phyloP scores from a whole-genome alignment of 2,888 invertebrate genomes.

The Tridacna gigas region DNA sequence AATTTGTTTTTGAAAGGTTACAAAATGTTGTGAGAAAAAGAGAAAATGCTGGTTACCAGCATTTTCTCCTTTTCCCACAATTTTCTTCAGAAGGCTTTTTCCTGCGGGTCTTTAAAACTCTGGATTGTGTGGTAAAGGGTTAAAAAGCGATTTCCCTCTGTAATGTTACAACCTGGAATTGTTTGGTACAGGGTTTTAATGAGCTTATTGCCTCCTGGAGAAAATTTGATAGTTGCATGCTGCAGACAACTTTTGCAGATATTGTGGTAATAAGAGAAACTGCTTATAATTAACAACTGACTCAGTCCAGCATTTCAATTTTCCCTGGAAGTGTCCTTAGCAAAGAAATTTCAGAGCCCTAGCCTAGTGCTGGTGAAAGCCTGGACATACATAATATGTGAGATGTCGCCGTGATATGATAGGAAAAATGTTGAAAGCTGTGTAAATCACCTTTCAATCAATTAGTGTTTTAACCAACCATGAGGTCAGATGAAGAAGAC shows the following conservation, averaged over 20 bases:
- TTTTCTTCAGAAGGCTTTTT: background rate
- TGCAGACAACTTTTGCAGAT: background rate
- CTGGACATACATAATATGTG: no score
- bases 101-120: background rate
- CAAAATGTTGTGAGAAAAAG: background rate
- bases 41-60: background rate
- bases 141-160: no score
- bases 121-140: background rate
- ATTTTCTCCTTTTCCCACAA: background rate
- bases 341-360: no score
- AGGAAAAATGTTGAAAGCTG: no score
- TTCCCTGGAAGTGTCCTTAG: no score
- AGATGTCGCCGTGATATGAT: no score
- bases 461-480: no score
- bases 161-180: no score
- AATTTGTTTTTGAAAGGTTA: background rate
- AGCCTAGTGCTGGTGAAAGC: no score
- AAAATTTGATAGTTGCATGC: background rate
- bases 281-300: background rate
- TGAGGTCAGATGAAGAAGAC: no score
- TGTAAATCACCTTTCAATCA: no score
- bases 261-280: background rate
- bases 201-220: background rate
- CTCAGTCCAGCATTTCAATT: no score
- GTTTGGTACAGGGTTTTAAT: background rate